phyloP scores from a whole-genome alignment of 2,888 invertebrate species.

The Trichacis sp. region DNA sequence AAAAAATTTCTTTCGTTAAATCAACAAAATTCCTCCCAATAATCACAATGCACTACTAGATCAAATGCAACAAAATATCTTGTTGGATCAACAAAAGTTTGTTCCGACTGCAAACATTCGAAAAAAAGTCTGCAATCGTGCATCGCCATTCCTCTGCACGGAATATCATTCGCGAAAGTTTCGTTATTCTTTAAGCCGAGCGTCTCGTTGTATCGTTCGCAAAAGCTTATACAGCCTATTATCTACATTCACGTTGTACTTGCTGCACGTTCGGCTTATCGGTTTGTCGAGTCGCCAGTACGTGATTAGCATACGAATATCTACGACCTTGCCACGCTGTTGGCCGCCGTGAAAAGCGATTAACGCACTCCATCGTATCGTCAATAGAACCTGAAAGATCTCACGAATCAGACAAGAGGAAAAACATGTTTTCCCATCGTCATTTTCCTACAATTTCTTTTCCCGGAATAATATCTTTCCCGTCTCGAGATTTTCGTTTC shows the following conservation, averaged over 20 bases:
- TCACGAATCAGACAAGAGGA: too few species aligned
- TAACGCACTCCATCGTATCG: slow-evolving; percentile 40
- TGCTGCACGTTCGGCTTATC: slow-evolving; percentile 50
- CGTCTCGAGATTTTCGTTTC: too few species aligned
- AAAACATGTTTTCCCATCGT: too few species aligned
- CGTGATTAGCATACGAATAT: slow-evolving; percentile 59
- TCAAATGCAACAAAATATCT: too few species aligned
- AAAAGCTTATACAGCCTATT: slow-evolving; percentile 40
- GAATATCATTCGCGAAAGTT: slow-evolving; percentile 11
- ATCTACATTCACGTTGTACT: slow-evolving; percentile 42
- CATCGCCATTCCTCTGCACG: background rate
- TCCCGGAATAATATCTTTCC: too few species aligned
- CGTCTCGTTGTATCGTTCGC: slow-evolving; percentile 31
- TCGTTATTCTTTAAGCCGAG: slow-evolving; percentile 18
- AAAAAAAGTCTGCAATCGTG: background rate
- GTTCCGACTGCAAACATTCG: too few species aligned
- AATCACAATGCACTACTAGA: too few species aligned
- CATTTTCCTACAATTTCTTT: too few species aligned
- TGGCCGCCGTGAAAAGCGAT: slow-evolving; percentile 40
- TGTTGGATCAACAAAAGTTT: too few species aligned
- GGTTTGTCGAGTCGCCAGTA: slow-evolving; percentile 47
- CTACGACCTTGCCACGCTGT: slow-evolving; percentile 53
- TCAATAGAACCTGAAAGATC: slow-evolving; percentile 34
- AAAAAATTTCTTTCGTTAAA: too few species aligned
- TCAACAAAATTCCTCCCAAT: too few species aligned